A percentile compares a stretch with the other conserved stretches of the same genome.
Evolutionary conservation across 2,888 invertebrate genomes (phyloP).

Genomic region (Nasonovia ribisnigri): DNA sequence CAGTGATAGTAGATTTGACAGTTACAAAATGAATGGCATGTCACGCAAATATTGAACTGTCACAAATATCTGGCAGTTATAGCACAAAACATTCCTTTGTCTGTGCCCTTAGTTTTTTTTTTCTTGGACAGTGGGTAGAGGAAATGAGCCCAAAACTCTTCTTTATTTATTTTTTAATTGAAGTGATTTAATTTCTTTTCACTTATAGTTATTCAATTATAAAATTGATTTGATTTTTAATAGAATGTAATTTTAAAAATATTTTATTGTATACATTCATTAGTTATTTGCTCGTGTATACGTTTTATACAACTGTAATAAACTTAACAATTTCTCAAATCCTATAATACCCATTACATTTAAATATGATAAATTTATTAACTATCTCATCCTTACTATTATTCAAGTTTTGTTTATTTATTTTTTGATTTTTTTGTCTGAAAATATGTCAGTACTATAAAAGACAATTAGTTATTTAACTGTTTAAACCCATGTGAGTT

Average conservation of each 20-base stretch:
- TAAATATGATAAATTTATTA: background rate
- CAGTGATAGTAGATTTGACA: constrained; percentile 60
- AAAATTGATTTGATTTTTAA: background rate
- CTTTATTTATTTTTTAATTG: background rate
- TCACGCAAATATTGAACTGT: constrained; percentile 49
- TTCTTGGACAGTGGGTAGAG: background rate
- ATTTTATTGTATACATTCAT: background rate
- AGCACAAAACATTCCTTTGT: constrained; percentile 48
- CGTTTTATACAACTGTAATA: too few species aligned
- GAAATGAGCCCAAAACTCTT: background rate
- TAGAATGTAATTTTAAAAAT: background rate
- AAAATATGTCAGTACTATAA: background rate
- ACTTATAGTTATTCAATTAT: background rate
- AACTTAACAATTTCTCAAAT: background rate
- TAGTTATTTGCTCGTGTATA: background rate
- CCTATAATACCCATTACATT: background rate
- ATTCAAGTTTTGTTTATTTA: background rate
- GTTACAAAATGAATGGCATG: constrained; percentile 60
- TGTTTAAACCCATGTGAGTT: background rate
- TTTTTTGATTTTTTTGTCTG: background rate
- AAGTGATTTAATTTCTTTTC: background rate
- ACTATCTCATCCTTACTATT: background rate
- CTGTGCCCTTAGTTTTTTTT: background rate
- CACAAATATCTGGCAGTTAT: background rate
- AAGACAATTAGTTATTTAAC: background rate